Conservation (phyloP, 2,797 vertebrate species). For the Amblyopsis hoosieri region DNA sequence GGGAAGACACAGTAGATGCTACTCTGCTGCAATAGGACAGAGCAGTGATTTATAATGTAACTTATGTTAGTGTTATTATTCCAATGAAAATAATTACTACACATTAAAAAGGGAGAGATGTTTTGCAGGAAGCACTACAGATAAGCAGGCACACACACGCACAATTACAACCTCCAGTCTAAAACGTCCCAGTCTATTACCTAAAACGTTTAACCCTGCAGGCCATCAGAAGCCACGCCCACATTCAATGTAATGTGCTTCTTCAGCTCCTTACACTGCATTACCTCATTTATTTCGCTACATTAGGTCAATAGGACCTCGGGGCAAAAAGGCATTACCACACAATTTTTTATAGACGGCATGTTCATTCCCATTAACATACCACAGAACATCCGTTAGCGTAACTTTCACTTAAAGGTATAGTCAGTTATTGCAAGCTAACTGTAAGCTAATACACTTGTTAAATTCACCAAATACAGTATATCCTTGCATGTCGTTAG, state of each 20-base stretch:
- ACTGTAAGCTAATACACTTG: too few relatives aligned
- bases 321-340: not conserved
- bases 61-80: not conserved
- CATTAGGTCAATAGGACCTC: constrained; percentile 30
- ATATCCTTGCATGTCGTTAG: too few relatives aligned
- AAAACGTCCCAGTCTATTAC: constrained; percentile 19
- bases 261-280: constrained; percentile 28
- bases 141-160: not conserved
- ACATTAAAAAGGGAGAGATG: not conserved
- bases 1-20: constrained; percentile 9
- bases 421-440: too few relatives aligned
- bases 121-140: not conserved
- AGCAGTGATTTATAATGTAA: constrained; percentile 16
- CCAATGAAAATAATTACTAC: not conserved
- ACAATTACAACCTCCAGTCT: constrained; percentile 1
- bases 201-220: constrained; percentile 37
- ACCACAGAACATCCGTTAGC: too few relatives aligned
- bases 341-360: too few relatives aligned
- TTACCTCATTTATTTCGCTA: constrained; percentile 29
- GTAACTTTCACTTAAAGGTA: too few relatives aligned
- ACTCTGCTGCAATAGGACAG: constrained; percentile 17
- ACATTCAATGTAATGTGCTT: constrained; percentile 25
- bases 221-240: constrained; percentile 28
- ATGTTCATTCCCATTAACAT: too few relatives aligned
- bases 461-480: too few relatives aligned